Percentiles rank a stretch among this genome's conserved stretches.
Conservation (phyloP, 2,113 vertebrate species). For the Penelope pileata region DNA sequence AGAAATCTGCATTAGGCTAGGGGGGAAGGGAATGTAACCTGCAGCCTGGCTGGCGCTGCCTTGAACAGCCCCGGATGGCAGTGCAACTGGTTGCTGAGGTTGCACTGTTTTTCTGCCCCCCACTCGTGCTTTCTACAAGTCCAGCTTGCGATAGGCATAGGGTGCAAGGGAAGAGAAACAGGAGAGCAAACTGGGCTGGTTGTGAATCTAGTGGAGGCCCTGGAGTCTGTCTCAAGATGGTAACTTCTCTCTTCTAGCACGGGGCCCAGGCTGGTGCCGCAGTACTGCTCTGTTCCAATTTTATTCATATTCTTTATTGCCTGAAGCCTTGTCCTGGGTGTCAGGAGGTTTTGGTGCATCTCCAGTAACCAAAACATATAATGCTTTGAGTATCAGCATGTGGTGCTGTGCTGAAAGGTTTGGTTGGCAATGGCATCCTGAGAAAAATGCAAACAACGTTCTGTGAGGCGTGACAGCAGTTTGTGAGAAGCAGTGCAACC, state of each 20-base stretch:
- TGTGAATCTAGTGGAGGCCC: neutral
- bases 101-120: neutral
- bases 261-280: neutral
- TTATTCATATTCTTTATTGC: neutral
- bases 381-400: neutral
- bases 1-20: neutral
- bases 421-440: neutral
- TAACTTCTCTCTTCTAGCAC: neutral
- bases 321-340: neutral
- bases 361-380: neutral
- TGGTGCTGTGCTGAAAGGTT: constrained; percentile 30
- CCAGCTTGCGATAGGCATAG: neutral
- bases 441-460: neutral
- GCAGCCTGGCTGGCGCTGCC: neutral
- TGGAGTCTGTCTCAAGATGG: neutral
- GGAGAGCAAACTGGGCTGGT: neutral
- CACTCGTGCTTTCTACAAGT: neutral
- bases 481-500: neutral
- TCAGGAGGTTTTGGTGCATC: neutral
- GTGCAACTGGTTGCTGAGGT: neutral
- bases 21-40: neutral
- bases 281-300: neutral
- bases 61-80: neutral
- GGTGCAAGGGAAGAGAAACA: neutral
- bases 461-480: neutral